Base-by-base conservation (phyloP, 2,797 vertebrate genomes). In the Meriones psammophilus region DNA sequence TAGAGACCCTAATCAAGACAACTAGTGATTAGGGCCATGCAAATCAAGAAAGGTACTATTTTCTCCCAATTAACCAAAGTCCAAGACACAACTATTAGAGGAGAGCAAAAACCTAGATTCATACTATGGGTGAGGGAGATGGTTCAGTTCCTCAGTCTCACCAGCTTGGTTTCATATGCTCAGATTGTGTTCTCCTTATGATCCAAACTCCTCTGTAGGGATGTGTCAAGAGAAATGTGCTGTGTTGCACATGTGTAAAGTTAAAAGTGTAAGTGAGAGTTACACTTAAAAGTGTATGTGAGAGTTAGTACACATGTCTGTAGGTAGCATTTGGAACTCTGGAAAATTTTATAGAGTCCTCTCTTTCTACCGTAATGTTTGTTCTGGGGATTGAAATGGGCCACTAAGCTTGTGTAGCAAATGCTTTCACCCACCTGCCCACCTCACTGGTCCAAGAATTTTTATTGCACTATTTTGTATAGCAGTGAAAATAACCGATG, bases 61-160 rank as follows among this genome's bases (percentile, higher is more conserved):
- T 93, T 94, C 36, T 92, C 30, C 81, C 15, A 17, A 69, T 84
- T 89, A 15, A 17, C 46, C 58, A 90, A 85, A 92, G 71, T 85
- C 42, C 73, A 39, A 96, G 73, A 73, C 14, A 89, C 20, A 81
- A 39, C 33, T 74, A 33, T 68, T 92, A 3, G 8, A 28, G 22
- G 17, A 96, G 20, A 71, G 14, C n/a, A 88, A 60, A 96, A 94
- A 46, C 33, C 22, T 54, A 20, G 0, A 73, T 5, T 6, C 60
- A 88, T 50, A 78, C 50, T 39, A 20, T 92, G 20, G 20, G 74
- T 68, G 42, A 96, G 88, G 79, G 33, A 87, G 92, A 24, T 96
- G 15, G 22, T 94, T 96, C 22, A 87, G 7, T 22, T 42, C 56
- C 10, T 95, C 74, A 60, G 0, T 91, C 79, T 88, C 93, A 81